Percentiles rank a stretch among this genome's conserved stretches.
These are phyloP conservation scores for Burhinus bistriatus DNA, from an alignment of 2,113 vertebrate genomes.

Conservation along the genomic window DNA sequence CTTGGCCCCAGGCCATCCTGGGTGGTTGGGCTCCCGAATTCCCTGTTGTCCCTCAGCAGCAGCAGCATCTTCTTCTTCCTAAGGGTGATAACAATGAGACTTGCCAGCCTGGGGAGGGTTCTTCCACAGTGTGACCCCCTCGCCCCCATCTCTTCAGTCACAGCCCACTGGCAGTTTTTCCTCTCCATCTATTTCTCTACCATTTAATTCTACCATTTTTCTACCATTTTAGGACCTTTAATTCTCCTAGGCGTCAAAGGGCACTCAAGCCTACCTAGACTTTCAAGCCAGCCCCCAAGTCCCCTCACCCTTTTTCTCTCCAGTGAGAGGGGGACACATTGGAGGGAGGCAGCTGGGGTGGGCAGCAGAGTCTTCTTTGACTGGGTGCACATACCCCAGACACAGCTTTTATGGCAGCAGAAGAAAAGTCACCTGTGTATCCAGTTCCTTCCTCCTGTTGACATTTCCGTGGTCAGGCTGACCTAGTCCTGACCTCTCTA, in stretches of 20 bases:
- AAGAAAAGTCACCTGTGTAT: background rate
- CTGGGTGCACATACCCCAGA: background rate
- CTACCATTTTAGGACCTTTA: background rate
- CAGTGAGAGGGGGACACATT: background rate
- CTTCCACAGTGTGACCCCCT: background rate
- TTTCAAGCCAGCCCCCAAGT: background rate
- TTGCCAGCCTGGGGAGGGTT: background rate
- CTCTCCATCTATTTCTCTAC: background rate
- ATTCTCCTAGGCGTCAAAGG: background rate
- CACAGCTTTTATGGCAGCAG: background rate
- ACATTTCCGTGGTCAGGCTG: background rate
- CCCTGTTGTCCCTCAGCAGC: background rate
- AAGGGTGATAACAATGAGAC: background rate
- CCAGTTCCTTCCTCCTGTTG: background rate
- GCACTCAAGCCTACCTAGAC: background rate
- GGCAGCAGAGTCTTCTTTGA: background rate
- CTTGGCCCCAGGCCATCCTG: background rate
- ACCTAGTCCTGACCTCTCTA: background rate
- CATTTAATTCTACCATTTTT: too few species aligned
- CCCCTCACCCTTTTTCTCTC: background rate
- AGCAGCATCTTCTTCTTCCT: background rate
- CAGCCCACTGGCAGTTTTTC: background rate
- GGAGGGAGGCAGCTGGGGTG: background rate
- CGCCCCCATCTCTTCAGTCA: background rate
- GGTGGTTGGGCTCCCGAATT: background rate